phyloP scores from a whole-genome alignment of 2,888 invertebrate species.

The Lepidochitona cinerea region DNA sequence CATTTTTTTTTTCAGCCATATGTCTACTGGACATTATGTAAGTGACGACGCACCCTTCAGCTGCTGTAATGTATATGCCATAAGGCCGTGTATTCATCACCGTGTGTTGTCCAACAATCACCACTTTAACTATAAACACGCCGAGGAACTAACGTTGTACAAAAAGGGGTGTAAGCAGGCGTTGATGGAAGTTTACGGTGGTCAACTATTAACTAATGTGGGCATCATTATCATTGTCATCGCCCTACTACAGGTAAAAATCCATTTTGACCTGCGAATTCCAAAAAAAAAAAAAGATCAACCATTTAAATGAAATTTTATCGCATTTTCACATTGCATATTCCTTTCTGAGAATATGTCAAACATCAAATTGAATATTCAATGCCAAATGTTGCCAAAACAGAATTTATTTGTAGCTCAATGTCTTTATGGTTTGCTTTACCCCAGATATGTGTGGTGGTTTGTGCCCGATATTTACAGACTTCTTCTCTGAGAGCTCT shows the following conservation, averaged over 20 bases:
- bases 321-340: too few relatives aligned
- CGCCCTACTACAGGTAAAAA: not conserved
- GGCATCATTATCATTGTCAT: conserved; percentile 10
- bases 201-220: not conserved
- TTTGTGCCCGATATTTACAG: conserved; percentile 39
- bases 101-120: conserved; percentile 31
- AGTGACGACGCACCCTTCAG: conserved; percentile 41
- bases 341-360: too few relatives aligned
- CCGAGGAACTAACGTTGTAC: not conserved
- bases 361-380: not conserved
- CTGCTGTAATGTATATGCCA: conserved; percentile 30
- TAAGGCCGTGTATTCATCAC: conserved; percentile 36
- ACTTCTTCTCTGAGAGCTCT: conserved; percentile 29
- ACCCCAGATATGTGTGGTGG: conserved; percentile 31
- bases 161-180: conserved; percentile 8
- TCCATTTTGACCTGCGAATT: too few relatives aligned
- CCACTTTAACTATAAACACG: conserved; percentile 35
- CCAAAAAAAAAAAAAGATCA: too few relatives aligned
- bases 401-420: not conserved
- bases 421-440: not conserved
- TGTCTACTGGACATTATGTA: conserved; percentile 3
- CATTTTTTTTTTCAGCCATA: not conserved
- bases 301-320: too few relatives aligned
- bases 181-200: not conserved
- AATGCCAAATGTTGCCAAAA: not conserved